Evolutionary conservation across 2,113 vertebrate genomes (phyloP), one percentile per base, ranked within the genome.

Genomic region (Guaruba guarouba): DNA sequence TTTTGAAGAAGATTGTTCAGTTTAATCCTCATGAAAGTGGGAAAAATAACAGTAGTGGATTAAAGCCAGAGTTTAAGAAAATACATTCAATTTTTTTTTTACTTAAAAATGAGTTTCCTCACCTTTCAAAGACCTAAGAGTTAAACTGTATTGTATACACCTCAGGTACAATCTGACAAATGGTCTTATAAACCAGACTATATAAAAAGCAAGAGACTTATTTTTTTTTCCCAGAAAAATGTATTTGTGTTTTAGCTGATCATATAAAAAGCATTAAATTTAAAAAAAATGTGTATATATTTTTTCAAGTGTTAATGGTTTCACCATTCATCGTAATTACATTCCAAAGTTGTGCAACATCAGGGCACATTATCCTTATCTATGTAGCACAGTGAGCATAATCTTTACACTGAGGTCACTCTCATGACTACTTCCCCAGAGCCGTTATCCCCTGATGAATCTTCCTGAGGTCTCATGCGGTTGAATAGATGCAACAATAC

Each of bases 391-490:
- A 95, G 95, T 69, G 75, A 86, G 61, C 33, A 20, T 46, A 48
- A 89, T 27, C 33, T 83, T 98, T 98, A 99, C 97, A 99, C 99
- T 3, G 99, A 99, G 11, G 99, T 99, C n/a, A 99, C 99, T 88
- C 99, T 98, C 92, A 99, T 98, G 13, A 99, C 99, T 3, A 99
- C 98, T 96, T 99, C 99, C 54, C 98, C 98, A 1, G 98, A 99
- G 93, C 97, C 97, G 16, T 97, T 98, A 76, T 99, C 98, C 93
- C 98, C 98, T 57, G 97, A 96, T 18, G 97, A 82, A 69, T 98
- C 98, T 93, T 97, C 98, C 7, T 96, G 97, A 91, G 98, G 84
- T 96, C 98, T 97, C 97, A 99, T 96, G 90, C 97, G 98, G 77
- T 97, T 98, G 94, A 98, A 98, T 22, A 99, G 97, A 46, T 98